Base-by-base conservation (phyloP, 1,140 invertebrate species). In the Lordiphosa clarofinis region DNA sequence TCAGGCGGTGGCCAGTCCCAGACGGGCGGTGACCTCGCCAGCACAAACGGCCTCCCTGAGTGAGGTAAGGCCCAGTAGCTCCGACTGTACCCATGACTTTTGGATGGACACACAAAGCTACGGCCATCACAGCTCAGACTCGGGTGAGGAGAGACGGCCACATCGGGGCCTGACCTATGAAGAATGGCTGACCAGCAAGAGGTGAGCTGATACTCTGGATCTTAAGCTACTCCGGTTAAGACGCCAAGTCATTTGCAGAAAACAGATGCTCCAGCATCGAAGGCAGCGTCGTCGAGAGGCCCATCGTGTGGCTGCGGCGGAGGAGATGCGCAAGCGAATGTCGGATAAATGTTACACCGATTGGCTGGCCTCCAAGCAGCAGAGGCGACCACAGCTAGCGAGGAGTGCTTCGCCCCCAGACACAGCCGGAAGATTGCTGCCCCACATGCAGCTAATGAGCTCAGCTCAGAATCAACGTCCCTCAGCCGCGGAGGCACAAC, bases 341-440 rank as follows among this genome's bases (percentile, higher is more conserved):
- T 36, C 48, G 1, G 38, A 57, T 0, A 40, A 63, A n/a, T 35
- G 54, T 11, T 68, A 63, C 12, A 35, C 33, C 4, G 49, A 64
- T 2, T 68, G 65, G 65, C 35, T 68, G 60, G 52, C 13, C 5
- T 36, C 54, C 6, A 68, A 68, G 43, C 57, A 47, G 10, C n/a
- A n/a, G n/a, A 46, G n/a, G 12, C 12, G 8, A 12, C 47, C 37
- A 4, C 11, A 11, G 4, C 4, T 4, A n/a, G 21, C 11, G 3
- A 28, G 21, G 0, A 28, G 28, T 4, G 1, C n/a, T 0, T 6
- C 24, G 7, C 3, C 24, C 24, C 4, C 5, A 8, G n/a, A 5
- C 21, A 7, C 7, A 2, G 12, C 12, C 42, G 31, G 24, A 28
- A 28, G 24, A 5, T 7, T n/a, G 5, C 2, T 46, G 33, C 46